phyloP scores from a whole-genome alignment of 2,113 vertebrate species.

The Xerus inauris region DNA sequence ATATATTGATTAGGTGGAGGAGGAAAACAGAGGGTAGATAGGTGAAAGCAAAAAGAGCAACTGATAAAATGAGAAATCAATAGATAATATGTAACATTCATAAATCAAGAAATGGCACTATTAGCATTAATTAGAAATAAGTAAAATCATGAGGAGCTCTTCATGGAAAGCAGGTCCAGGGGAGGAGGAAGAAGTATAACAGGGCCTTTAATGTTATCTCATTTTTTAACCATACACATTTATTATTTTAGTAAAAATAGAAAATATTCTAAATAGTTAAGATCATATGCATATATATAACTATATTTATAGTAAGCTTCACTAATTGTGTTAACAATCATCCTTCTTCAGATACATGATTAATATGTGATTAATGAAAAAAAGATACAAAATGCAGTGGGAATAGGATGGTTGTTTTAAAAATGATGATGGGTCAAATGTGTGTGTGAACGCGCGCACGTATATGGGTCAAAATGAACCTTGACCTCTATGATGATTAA shows the following conservation, averaged over 20 bases:
- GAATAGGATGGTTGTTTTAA: not conserved
- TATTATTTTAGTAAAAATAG: not conserved
- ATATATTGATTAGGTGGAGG: not conserved
- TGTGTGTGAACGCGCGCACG: not conserved
- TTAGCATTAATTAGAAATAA: not conserved
- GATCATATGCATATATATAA: not conserved
- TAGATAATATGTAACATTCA: not conserved
- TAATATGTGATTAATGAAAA: not conserved
- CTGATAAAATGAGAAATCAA: not conserved
- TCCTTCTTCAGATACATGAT: not conserved
- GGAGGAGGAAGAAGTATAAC: accelerated
- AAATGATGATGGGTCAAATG: not conserved
- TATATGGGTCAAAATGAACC: not conserved
- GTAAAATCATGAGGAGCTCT: not conserved
- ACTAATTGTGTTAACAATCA: not conserved
- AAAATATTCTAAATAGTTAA: not conserved
- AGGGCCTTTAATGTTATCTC: not conserved
- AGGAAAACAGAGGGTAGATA: not conserved
- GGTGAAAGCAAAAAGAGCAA: not conserved
- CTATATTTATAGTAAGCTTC: not conserved
- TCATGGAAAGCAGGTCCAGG: not conserved
- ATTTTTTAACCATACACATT: not conserved
- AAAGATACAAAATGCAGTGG: not conserved
- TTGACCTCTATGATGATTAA: not conserved
- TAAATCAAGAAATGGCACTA: not conserved